These are phyloP conservation scores for Phrynocephalus versicolor DNA, from an alignment of 2,113 vertebrate genomes.

Conservation along the genomic window DNA sequence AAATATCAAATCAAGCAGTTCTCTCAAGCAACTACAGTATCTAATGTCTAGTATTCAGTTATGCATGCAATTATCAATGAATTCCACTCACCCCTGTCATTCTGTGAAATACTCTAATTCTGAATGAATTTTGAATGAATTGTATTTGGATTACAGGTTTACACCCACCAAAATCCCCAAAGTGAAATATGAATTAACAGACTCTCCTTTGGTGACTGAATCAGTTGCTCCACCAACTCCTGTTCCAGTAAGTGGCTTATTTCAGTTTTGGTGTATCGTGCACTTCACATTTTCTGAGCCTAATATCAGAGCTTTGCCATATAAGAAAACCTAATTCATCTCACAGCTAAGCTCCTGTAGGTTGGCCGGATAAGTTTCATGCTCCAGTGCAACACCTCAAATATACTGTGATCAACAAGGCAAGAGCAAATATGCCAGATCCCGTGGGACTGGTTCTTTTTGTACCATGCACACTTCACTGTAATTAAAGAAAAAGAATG, in stretches of 20 bases:
- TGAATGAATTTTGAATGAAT: not conserved
- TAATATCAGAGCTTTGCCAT: not conserved
- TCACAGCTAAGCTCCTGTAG: not conserved
- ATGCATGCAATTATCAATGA: not conserved
- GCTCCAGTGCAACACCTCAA: not conserved
- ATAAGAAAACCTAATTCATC: not conserved
- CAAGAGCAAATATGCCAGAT: not conserved
- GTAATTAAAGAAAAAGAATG: not conserved
- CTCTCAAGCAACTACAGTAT: not conserved
- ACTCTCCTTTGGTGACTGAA: slow-evolving; percentile 44
- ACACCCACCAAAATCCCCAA: slow-evolving; percentile 75
- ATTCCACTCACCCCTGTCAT: not conserved
- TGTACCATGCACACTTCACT: not conserved
- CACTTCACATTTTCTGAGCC: not conserved
- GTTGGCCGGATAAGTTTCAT: not conserved
- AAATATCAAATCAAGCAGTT: too few species aligned
- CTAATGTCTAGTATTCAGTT: not conserved
- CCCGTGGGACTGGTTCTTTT: not conserved
- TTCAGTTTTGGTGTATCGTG: not conserved
- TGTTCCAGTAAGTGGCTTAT: slow-evolving; percentile 56
- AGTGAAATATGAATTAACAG: slow-evolving; percentile 75
- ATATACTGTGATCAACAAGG: slow-evolving; percentile 15
- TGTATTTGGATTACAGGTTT: slow-evolving; percentile 60
- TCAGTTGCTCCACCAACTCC: slow-evolving; percentile 18
- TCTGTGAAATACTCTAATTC: not conserved